Conservation (phyloP, 2,797 vertebrate species). For the Lepidocolaptes lacrymiger region DNA sequence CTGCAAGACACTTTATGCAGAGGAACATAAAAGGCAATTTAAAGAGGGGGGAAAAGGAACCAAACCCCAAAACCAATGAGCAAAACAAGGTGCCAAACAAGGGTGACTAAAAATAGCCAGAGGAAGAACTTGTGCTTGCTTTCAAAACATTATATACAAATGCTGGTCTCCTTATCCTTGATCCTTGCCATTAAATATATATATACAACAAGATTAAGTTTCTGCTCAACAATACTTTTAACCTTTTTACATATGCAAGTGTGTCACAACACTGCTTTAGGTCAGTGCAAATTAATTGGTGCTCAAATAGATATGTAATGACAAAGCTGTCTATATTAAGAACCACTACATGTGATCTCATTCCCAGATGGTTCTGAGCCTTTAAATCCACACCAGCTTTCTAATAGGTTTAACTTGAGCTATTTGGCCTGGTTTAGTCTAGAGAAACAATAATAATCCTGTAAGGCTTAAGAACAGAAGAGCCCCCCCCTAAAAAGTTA, state of each 20-base stretch:
- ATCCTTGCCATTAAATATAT: background rate
- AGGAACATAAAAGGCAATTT: background rate
- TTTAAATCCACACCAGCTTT: slow-evolving; percentile 81
- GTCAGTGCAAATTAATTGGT: slow-evolving; percentile 39
- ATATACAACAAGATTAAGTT: background rate
- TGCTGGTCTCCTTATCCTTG: background rate
- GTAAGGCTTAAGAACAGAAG: background rate
- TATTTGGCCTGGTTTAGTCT: slow-evolving; percentile 60
- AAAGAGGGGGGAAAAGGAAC: background rate
- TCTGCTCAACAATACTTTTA: background rate
- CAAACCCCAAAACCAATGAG: background rate
- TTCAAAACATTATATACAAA: background rate
- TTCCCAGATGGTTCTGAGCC: slow-evolving; percentile 76
- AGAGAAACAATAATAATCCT: slow-evolving; percentile 70
- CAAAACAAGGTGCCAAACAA: background rate
- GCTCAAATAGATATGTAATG: slow-evolving; percentile 56
- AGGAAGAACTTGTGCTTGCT: background rate
- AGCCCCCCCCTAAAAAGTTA: background rate
- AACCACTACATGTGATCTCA: slow-evolving; percentile 66
- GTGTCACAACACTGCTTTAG: slow-evolving; percentile 44
- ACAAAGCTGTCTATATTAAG: slow-evolving; percentile 72
- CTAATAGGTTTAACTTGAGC: slow-evolving; percentile 82
- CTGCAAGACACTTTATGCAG: background rate
- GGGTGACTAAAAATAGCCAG: background rate
- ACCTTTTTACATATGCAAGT: slow-evolving; percentile 33